phyloP scores from a whole-genome alignment of 2,888 invertebrate genomes.

The Isotomurus palustris region DNA sequence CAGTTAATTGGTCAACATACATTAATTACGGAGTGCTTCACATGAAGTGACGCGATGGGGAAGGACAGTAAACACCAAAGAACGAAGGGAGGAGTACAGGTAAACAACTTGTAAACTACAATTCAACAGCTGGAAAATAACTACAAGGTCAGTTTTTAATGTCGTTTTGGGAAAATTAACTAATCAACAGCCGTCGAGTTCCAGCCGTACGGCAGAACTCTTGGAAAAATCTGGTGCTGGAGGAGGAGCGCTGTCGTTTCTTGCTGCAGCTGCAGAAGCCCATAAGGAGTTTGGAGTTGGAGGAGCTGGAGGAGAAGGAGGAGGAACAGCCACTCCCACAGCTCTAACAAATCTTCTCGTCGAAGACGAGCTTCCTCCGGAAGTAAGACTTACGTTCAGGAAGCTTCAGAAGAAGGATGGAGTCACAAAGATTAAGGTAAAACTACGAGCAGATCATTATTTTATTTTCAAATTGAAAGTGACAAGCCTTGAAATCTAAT shows the following conservation, averaged over 20 bases:
- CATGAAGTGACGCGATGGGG: conserved; percentile 20
- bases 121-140: neutral
- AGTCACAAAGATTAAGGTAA: conserved; percentile 41
- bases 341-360: conserved; percentile 20
- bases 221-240: conserved; percentile 53
- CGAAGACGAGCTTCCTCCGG: conserved; percentile 33
- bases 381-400: conserved; percentile 36
- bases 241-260: conserved; percentile 22
- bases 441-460: neutral
- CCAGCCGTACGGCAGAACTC: conserved; percentile 81
- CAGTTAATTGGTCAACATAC: no score
- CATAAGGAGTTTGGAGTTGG: conserved; percentile 17
- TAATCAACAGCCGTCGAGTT: conserved; percentile 90
- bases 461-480: neutral
- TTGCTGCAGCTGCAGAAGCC: conserved; percentile 23
- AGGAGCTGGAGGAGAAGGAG: conserved; percentile 6
- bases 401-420: conserved; percentile 43
- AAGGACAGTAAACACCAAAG: conserved; percentile 28
- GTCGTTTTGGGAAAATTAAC: conserved; percentile 42
- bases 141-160: conserved; percentile 1
- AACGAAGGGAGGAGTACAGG: conserved; percentile 29
- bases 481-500: neutral
- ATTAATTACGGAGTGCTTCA: no score
- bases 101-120: neutral
- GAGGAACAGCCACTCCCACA: conserved; percentile 12